Evolutionary conservation across 2,888 invertebrate species (phyloP), one percentile per base, ranked within the genome.

Genomic region (Terebella lapidaria): DNA sequence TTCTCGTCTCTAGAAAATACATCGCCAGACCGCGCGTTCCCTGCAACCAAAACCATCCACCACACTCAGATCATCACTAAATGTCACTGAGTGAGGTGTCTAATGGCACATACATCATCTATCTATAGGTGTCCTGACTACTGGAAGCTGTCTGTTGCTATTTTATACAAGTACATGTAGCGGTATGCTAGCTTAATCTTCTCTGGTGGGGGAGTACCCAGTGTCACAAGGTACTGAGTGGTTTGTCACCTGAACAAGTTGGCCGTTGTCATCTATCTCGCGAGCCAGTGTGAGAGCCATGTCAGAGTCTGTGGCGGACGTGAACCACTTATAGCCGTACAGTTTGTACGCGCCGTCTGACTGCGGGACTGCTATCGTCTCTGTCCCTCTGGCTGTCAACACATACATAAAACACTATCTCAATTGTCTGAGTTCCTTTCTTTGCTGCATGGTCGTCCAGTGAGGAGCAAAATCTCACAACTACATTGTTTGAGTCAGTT

Each of bases 261-360:
- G 60, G 55, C 82, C 82, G 58, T 81, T 69, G 20, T 69, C 64
- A 65, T 81, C 80, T 1, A 78, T 75, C n/a, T 82, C 74, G 54
- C 84, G 72, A 1, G 84, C 85, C 60, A 85, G 71, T 1, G 84
- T 84, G 58, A 85, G 75, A 1, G 84, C 75, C 72, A 85, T 83
- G 69, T 85, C 83, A 2, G 84, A 80, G 73, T 85, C 85, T 10
- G 84, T 83, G 18, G 85, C 85, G 1, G 84, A 85, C 42, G 83
- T 83, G 73, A 85, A 85, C 84, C 84, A 85, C 71, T 85, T 85
- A 76, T 84, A 85, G 15, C 85, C 85, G 72, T 83, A 80, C 3
- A 85, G 76, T 24, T 69, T 75, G 69, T 79, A 83, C 30, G 67
- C 67, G 25, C 80, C 81, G 66, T 81, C 78, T 1, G 62, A 35